These are phyloP conservation scores for Phrynocephalus vlangalii DNA, from an alignment of 2,797 vertebrate genomes.

Conservation along the genomic window DNA sequence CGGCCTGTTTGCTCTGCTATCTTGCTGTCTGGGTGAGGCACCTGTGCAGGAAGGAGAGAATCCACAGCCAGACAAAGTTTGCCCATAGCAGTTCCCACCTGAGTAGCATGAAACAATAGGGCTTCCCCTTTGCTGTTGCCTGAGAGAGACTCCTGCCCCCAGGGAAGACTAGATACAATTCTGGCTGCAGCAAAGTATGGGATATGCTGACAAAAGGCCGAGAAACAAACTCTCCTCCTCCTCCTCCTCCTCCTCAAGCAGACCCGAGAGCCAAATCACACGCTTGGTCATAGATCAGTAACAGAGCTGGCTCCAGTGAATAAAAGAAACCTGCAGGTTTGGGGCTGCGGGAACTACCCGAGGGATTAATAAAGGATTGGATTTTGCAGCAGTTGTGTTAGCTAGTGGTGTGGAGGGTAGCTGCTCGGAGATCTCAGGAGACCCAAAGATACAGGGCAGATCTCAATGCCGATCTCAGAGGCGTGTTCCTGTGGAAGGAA, in stretches of 20 bases:
- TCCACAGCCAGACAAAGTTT: not conserved
- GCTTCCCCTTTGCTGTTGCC: not conserved
- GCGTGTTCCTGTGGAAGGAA: not conserved
- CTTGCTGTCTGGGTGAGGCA: slow-evolving; percentile 33
- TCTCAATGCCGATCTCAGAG: not conserved
- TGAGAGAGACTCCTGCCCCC: not conserved
- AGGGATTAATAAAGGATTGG: not conserved
- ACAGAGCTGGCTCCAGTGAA: not conserved
- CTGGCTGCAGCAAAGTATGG: not conserved
- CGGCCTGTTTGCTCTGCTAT: slow-evolving; percentile 65
- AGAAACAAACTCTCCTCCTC: too few species aligned
- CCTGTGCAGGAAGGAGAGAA: not conserved
- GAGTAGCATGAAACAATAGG: not conserved
- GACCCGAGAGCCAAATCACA: not conserved
- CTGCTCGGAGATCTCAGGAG: not conserved
- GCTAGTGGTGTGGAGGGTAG: not conserved
- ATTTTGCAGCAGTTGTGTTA: not conserved
- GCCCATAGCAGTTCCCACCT: slow-evolving; percentile 20
- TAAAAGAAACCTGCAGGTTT: not conserved
- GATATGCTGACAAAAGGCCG: too few species aligned
- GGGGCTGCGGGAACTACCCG: not conserved
- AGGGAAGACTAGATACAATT: not conserved
- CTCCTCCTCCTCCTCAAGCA: not conserved
- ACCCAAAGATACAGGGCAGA: not conserved
- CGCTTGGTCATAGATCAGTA: not conserved